Evolutionary conservation across 2,113 vertebrate species (phyloP), one percentile per base, ranked within the genome.

Genomic region (Tetraodon nigroviridis): DNA sequence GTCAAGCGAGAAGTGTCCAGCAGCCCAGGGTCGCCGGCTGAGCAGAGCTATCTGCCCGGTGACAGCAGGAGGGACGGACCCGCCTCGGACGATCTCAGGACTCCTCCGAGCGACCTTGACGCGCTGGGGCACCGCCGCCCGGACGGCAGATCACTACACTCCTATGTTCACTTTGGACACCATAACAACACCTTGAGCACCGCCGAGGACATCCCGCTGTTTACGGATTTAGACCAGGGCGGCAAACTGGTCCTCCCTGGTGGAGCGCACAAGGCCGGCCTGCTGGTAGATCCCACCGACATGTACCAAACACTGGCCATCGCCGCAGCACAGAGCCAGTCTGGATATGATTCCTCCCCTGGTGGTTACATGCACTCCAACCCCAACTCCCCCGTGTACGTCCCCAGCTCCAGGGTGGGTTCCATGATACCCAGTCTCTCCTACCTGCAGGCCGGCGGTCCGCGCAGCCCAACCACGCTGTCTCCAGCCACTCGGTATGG

Each of bases 241-340:
- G 92, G 91, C 80, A 97, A 97, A 75, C 92, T 98, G 58, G 90
- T 98, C 79, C 92, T 95, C 84, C 90, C 95, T 80, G 82, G 93
- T 67, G 93, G 92, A 58, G 87, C 91, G 71, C 86, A 94, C 83
- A 94, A 95, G 82, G 83, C 90, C 76, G 78, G 89, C 69, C 55
- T 92, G 54, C 82, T 92, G 58, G 89, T 92, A 73, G 94, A 94
- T 86, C 92, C 93, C 81, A 91, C 90, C 78, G 95, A 97, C 86
- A 98, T 99, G 96, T 99, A 98, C 83, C 95, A 95, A 81, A 96
- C 94, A 65, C 89, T 95, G 76, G 93, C 95, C 79, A 93, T 95
- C 69, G 93, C 94, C 49, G 93, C 93, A 29, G 89, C 92, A 68
- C 95, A 94, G 80, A 92, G 91, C 62, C 92, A 94, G 62, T 85